Conservation (phyloP, 2,113 vertebrate genomes). For the Crypturellus undulatus region DNA sequence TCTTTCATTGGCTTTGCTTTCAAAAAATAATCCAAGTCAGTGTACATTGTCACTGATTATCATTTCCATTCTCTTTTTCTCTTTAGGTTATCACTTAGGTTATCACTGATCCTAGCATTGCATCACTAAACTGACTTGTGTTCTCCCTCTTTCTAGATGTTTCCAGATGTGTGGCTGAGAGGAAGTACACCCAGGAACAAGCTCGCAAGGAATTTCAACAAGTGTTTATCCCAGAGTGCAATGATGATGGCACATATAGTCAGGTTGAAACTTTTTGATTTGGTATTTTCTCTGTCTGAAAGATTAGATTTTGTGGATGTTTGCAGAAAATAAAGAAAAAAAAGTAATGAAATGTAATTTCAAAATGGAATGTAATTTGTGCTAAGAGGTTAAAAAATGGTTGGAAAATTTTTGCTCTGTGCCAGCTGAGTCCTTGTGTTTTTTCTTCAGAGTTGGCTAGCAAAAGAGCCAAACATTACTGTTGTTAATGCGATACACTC, state of each 20-base stretch:
- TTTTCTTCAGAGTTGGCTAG: not conserved
- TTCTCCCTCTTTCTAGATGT: constrained; percentile 81
- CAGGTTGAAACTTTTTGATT: constrained; percentile 82
- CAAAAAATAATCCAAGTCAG: not conserved
- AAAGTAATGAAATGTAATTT: not conserved
- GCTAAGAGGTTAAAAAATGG: not conserved
- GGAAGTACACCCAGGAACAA: constrained; percentile 97
- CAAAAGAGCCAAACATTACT: constrained; percentile 14
- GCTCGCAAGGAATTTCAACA: constrained; percentile 94
- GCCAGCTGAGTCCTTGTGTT: not conserved
- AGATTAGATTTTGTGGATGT: not conserved
- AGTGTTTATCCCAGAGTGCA: constrained; percentile 96
- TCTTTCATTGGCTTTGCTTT: not conserved
- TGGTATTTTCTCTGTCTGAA: not conserved
- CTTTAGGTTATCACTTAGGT: not conserved
- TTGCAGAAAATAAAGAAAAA: not conserved
- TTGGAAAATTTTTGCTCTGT: not conserved
- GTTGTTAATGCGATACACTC: not conserved
- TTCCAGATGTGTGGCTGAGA: constrained; percentile 95
- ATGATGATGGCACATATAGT: constrained; percentile 93
- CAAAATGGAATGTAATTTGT: not conserved
- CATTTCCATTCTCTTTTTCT: not conserved
- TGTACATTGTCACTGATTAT: not conserved
- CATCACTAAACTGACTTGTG: not conserved
- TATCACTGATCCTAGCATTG: not conserved